Conservation (phyloP, 23 tunicate species). For the Pegea sp. region DNA sequence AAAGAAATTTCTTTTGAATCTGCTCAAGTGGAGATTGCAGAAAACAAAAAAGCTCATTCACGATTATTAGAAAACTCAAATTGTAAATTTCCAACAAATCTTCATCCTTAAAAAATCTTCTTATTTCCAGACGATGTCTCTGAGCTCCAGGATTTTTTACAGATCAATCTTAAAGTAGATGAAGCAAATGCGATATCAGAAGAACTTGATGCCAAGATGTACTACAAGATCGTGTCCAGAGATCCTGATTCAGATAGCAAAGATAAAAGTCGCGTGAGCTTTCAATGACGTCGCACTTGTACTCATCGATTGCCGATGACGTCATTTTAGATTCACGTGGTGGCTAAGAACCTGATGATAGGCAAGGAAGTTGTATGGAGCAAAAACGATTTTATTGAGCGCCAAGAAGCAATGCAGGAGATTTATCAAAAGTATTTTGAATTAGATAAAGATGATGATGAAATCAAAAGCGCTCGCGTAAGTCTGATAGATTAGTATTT, state of each 20-base stretch:
- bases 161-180: slow-evolving; percentile 57
- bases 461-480: neutral
- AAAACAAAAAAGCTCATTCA: slow-evolving; percentile 9
- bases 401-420: slow-evolving; percentile 81
- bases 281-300: neutral
- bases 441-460: slow-evolving; percentile 39
- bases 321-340: slow-evolving; percentile 29
- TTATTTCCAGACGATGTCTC: slow-evolving; percentile 43
- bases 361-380: slow-evolving; percentile 49
- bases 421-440: slow-evolving; percentile 66
- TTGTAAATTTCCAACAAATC: neutral
- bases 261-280: no score
- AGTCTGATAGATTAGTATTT: no score
- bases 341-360: slow-evolving; percentile 49
- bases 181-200: slow-evolving; percentile 87
- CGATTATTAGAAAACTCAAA: neutral
- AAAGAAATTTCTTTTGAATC: slow-evolving; percentile 61
- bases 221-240: slow-evolving; percentile 31
- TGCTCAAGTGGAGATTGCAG: slow-evolving; percentile 77
- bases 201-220: slow-evolving; percentile 68
- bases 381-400: slow-evolving; percentile 32
- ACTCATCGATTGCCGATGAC: neutral
- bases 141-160: slow-evolving; percentile 57
- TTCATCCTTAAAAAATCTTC: neutral
- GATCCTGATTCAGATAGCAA: slow-evolving; percentile 73